Percentiles rank a stretch among this genome's conserved stretches.
phyloP scores from a whole-genome alignment of 2,888 invertebrate species.

The Drosophila monieri region DNA sequence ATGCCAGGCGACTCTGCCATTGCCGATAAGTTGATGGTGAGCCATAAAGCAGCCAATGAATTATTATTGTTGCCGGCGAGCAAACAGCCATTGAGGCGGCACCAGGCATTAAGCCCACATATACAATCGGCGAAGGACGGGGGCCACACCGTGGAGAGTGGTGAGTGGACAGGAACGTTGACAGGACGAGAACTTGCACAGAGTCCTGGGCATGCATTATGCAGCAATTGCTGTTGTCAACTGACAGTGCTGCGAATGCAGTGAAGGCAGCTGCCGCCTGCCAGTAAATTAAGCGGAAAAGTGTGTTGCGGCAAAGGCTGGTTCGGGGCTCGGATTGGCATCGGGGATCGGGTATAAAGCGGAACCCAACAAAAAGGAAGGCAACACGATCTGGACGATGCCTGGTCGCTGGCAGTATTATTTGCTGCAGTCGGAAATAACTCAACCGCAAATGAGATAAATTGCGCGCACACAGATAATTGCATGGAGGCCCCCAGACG shows the following conservation, averaged over 20 bases:
- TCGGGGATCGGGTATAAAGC: slow-evolving; percentile 4
- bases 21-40: slow-evolving; percentile 69
- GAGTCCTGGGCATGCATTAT: slow-evolving; percentile 63
- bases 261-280: slow-evolving; percentile 61
- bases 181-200: slow-evolving; percentile 47
- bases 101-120: slow-evolving; percentile 41
- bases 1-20: slow-evolving; percentile 27
- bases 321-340: not conserved
- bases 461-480: slow-evolving; percentile 79
- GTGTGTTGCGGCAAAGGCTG: slow-evolving; percentile 57
- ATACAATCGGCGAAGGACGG: not conserved
- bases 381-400: slow-evolving; percentile 28
- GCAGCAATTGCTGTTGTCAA: slow-evolving; percentile 77
- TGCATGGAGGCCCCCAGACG: slow-evolving; percentile 52
- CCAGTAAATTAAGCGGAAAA: slow-evolving; percentile 81
- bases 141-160: not conserved
- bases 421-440: slow-evolving; percentile 79
- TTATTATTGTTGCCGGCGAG: slow-evolving; percentile 56
- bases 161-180: slow-evolving; percentile 36
- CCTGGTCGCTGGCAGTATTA: slow-evolving; percentile 44
- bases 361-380: slow-evolving; percentile 31
- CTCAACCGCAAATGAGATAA: slow-evolving; percentile 83
- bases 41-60: slow-evolving; percentile 71
- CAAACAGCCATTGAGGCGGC: slow-evolving; percentile 50
- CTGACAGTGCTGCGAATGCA: slow-evolving; percentile 46